phyloP scores from a whole-genome alignment of 2,113 vertebrate genomes.

The Ptilorrhoa leucosticta region DNA sequence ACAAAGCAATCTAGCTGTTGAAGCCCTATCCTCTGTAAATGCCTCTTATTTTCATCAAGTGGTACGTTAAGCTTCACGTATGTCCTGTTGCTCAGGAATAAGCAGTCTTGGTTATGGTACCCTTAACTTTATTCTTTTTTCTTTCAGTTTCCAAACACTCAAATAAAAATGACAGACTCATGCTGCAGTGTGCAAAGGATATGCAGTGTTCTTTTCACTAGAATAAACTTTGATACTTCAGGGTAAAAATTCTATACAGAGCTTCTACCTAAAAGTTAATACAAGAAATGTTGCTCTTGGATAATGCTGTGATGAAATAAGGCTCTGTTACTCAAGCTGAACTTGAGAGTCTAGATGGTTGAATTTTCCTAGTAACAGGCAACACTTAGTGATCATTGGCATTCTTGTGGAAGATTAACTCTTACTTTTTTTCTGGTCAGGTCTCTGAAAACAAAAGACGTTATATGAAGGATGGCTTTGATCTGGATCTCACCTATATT shows the following conservation, averaged over 20 bases:
- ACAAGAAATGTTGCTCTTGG: not conserved
- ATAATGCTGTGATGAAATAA: not conserved
- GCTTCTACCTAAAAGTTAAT: not conserved
- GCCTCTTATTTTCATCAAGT: not conserved
- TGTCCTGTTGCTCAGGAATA: not conserved
- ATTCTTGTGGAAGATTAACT: not conserved
- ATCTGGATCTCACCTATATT: conserved; percentile 94
- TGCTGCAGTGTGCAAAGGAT: not conserved
- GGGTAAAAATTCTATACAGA: not conserved
- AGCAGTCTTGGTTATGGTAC: not conserved
- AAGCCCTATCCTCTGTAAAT: not conserved
- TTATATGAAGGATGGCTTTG: conserved; percentile 92
- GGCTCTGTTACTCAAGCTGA: not conserved
- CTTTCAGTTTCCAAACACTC: not conserved
- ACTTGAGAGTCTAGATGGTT: not conserved
- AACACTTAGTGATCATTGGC: not conserved
- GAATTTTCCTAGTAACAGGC: not conserved
- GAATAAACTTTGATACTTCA: not conserved
- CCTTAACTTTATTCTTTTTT: not conserved
- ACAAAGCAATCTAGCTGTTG: not conserved
- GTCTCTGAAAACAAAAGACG: conserved; percentile 95
- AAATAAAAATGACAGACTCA: not conserved
- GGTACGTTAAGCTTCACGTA: not conserved
- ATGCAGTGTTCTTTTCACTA: not conserved
- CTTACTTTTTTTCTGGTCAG: conserved; percentile 51